Conservation (phyloP, 1,140 invertebrate genomes). For the Doryteuthis pealeii region DNA sequence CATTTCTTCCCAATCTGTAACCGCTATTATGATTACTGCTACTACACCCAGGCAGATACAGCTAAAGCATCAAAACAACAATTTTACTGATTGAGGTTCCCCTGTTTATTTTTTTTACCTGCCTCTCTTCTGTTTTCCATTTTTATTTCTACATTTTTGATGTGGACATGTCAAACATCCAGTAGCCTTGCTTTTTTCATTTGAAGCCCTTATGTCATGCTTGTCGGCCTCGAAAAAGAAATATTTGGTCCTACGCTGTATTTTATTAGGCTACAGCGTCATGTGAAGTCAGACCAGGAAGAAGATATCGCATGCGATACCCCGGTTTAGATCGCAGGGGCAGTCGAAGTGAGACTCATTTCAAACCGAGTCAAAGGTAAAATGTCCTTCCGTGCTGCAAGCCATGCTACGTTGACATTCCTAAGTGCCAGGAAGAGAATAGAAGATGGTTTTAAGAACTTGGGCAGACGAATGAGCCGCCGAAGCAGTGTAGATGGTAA, state of each 20-base stretch:
- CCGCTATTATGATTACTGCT: too few species aligned
- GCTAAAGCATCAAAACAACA: too few species aligned
- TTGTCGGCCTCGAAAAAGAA: neutral
- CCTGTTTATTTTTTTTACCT: too few species aligned
- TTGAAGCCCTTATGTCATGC: neutral
- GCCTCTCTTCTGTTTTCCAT: too few species aligned
- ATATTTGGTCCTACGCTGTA: constrained; percentile 5
- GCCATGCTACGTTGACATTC: constrained; percentile 57
- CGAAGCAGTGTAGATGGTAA: constrained; percentile 27
- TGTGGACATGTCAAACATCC: too few species aligned
- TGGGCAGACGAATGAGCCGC: constrained; percentile 45
- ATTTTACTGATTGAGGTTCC: too few species aligned
- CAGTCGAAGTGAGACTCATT: constrained; percentile 47
- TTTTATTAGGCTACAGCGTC: constrained; percentile 47
- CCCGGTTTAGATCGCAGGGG: constrained; percentile 41
- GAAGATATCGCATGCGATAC: constrained; percentile 47
- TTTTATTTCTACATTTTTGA: too few species aligned
- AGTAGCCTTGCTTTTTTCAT: too few species aligned
- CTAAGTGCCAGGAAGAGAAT: constrained; percentile 55
- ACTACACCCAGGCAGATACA: too few species aligned
- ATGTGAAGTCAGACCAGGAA: constrained; percentile 55
- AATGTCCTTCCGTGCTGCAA: constrained; percentile 58
- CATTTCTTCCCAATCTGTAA: too few species aligned
- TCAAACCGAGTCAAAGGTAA: constrained; percentile 39
- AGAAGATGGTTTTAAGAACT: constrained; percentile 53